Evolutionary conservation across 2,888 invertebrate species (phyloP).

Genomic region (Gastracanthus pulcherrimus): DNA sequence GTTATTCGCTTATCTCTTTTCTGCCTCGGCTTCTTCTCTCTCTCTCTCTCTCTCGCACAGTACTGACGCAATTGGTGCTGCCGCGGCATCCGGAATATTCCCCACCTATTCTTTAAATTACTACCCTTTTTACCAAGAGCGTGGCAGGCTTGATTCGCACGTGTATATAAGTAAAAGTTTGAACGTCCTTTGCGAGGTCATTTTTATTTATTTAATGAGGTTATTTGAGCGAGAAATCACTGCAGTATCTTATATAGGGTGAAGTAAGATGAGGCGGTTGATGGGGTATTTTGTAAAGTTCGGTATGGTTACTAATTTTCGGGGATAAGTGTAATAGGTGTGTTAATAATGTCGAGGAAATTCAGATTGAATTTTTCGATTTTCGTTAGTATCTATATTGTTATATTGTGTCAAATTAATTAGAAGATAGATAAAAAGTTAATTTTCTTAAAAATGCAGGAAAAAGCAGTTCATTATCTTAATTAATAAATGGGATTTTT

Average conservation of each 20-base stretch:
- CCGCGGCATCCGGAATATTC: conserved; percentile 5
- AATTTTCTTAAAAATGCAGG: too few species aligned
- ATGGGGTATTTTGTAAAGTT: not conserved
- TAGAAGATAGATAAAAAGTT: too few species aligned
- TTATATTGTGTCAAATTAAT: too few species aligned
- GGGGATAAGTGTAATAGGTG: not conserved
- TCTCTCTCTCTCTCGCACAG: not conserved
- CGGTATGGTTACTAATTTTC: not conserved
- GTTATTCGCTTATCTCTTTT: not conserved
- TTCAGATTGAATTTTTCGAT: too few species aligned
- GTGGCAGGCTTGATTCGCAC: too few species aligned
- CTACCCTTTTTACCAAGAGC: not conserved
- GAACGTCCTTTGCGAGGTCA: not conserved
- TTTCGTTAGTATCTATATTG: too few species aligned
- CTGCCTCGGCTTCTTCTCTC: not conserved
- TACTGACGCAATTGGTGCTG: not conserved
- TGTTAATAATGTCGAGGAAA: too few species aligned
- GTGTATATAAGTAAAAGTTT: not conserved
- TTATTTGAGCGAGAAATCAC: not conserved
- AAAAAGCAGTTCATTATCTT: too few species aligned
- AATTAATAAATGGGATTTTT: too few species aligned
- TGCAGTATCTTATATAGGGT: not conserved
- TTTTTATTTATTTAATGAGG: not conserved
- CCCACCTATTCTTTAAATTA: not conserved
- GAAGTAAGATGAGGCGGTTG: not conserved